phyloP scores from a whole-genome alignment of 2,113 vertebrate species.

The Bombycilla garrulus region DNA sequence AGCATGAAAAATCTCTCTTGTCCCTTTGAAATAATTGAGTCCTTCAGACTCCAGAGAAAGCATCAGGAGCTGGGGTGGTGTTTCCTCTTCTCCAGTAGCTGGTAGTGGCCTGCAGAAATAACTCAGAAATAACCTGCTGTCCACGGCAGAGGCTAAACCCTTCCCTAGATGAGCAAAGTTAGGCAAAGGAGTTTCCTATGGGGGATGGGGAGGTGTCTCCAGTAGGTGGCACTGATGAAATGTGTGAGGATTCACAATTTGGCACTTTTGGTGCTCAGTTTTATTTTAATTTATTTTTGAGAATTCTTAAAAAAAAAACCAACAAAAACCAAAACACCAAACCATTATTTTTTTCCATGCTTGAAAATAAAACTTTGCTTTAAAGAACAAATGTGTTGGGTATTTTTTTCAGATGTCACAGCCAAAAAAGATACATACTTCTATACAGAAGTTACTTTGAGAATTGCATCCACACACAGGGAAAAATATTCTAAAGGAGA shows the following conservation, averaged over 20 bases:
- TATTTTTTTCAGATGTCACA: background rate
- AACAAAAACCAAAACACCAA: too few species aligned
- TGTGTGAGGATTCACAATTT: background rate
- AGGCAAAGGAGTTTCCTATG: fast-evolving
- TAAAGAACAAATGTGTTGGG: background rate
- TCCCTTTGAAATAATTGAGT: background rate
- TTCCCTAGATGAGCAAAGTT: fast-evolving
- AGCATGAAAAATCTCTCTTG: background rate
- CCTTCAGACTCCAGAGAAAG: background rate
- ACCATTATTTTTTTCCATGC: background rate
- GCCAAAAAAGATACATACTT: background rate
- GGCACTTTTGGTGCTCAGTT: background rate
- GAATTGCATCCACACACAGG: background rate
- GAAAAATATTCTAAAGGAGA: background rate
- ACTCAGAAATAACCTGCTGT: background rate
- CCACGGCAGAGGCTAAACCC: background rate
- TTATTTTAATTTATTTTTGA: background rate
- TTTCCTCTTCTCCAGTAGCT: background rate
- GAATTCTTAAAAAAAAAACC: background rate
- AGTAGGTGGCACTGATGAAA: constrained; percentile 49
- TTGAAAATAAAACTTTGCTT: background rate
- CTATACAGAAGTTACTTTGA: background rate
- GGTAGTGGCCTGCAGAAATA: background rate
- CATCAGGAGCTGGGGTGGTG: background rate
- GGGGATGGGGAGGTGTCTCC: background rate